Evolutionary conservation across 2,797 vertebrate genomes (phyloP).

Genomic region (Ibycter americanus): DNA sequence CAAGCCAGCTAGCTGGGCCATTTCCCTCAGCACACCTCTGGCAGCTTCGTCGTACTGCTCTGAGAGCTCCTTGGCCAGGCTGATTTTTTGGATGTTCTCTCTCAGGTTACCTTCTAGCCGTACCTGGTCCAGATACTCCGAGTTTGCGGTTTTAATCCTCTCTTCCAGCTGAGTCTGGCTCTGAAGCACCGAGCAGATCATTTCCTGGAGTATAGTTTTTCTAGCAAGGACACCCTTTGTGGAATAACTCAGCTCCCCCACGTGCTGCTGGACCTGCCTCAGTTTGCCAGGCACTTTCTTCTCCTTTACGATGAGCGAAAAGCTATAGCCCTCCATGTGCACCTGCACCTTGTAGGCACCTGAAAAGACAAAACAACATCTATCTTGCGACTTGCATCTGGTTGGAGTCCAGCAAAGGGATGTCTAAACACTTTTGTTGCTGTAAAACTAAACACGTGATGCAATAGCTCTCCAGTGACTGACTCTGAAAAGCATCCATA

Average conservation of each 20-base stretch:
- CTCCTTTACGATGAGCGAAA: constrained; percentile 6
- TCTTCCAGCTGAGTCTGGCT: not conserved
- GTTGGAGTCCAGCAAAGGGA: not conserved
- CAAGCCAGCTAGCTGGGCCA: not conserved
- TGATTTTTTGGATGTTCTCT: not conserved
- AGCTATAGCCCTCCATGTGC: not conserved
- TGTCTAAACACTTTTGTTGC: constrained; percentile 8
- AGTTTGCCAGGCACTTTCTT: constrained; percentile 30
- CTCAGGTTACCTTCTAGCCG: not conserved
- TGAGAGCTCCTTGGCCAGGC: not conserved
- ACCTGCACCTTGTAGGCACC: constrained; percentile 41
- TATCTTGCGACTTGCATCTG: not conserved
- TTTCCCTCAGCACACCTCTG: not conserved
- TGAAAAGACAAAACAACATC: constrained; percentile 24
- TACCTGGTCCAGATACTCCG: not conserved
- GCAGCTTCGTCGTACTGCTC: not conserved
- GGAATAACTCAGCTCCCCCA: not conserved
- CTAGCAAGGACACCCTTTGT: not conserved
- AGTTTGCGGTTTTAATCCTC: not conserved
- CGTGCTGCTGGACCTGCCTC: not conserved
- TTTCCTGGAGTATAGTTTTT: not conserved
- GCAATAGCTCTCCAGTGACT: not conserved
- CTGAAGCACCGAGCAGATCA: not conserved
- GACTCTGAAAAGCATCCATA: constrained; percentile 25
- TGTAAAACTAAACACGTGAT: not conserved